Conservation (phyloP, 2,888 invertebrate species). For the Melitaea athalia region DNA sequence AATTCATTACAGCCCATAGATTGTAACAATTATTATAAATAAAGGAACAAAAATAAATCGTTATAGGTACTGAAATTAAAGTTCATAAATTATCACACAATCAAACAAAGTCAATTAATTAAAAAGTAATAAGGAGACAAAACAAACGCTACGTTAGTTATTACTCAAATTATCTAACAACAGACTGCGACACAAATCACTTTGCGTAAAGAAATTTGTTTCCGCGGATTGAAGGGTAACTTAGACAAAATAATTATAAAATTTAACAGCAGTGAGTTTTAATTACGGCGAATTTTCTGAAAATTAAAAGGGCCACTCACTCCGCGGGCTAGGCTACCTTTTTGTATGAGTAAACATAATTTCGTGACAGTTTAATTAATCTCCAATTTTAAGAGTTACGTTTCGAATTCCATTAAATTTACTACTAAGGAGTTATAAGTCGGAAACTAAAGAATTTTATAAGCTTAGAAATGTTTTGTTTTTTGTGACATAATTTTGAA, state of each 20-base stretch:
- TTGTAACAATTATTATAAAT: no score
- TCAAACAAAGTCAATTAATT: background rate
- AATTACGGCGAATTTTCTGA: constrained; percentile 47
- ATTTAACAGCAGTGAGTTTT: constrained; percentile 45
- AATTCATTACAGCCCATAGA: no score
- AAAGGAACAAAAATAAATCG: no score
- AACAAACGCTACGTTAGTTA: background rate
- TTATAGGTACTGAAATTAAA: no score
- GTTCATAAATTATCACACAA: background rate
- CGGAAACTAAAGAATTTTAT: background rate
- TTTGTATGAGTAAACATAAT: constrained; percentile 34
- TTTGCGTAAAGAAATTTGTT: constrained; percentile 45
- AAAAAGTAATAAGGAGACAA: background rate
- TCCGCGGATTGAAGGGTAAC: constrained; percentile 38
- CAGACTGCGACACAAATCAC: constrained; percentile 16
- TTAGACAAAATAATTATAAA: constrained; percentile 50
- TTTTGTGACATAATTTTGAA: no score
- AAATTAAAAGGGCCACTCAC: constrained; percentile 45
- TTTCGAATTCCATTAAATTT: constrained; percentile 22
- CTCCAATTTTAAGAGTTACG: constrained; percentile 31
- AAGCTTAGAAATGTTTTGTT: no score
- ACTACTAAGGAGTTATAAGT: background rate
- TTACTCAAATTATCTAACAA: constrained; percentile 10
- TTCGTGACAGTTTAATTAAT: constrained; percentile 37
- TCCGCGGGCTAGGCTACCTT: constrained; percentile 29